Base-by-base conservation (phyloP, 2,113 vertebrate species). In the Galemys pyrenaicus region DNA sequence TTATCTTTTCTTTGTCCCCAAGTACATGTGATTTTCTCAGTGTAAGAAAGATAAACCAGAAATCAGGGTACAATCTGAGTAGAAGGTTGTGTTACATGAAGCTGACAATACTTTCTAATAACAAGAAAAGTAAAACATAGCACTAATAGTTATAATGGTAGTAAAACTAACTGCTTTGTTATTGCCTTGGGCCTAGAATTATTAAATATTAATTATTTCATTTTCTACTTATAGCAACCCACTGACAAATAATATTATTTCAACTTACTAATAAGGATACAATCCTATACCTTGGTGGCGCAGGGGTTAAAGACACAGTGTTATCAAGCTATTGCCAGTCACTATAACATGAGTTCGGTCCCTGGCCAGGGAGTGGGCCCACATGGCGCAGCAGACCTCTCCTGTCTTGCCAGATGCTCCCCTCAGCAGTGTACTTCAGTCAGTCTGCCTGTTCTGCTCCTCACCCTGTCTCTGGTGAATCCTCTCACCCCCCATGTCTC, bases 151-250 rank as follows among this genome's bases (percentile, higher is more conserved):
- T 65, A 46, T 20, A n/a, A 85, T 20, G 44, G 22, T 56, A 22
- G 58, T 78, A 44, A 84, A 67, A 13, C 11, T 26, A 88, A 41
- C 1, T 54, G 20, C 12, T 54, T 75, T 37, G 39, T 35, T 0
- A 87, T 32, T 87, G 60, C 17, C 16, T 22, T 79, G 51, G 49
- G 17, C n/a, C 54, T 81, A 30, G 11, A 24, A 65, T 28, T 51
- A 22, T 92, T 41, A n/a, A 75, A 78, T n/a, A 64, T 11, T 44
- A 94, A 92, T 79, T 65, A 58, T 67, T 92, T 65, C 58, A 67
- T 54, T 90, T 83, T 8, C 68, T 46, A 39, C 39, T 56, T 3
- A 26, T 4, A 35, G 35, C 39, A 84, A 26, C 8, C 8, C 37
- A 87, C 37, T 64, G 37, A 88, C 41, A 75, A 32, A 44, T 56